A percentile compares a stretch with the other conserved stretches of the same genome.
phyloP scores from a whole-genome alignment of 2,797 vertebrate species.

The Chaetodon trifasciatus region DNA sequence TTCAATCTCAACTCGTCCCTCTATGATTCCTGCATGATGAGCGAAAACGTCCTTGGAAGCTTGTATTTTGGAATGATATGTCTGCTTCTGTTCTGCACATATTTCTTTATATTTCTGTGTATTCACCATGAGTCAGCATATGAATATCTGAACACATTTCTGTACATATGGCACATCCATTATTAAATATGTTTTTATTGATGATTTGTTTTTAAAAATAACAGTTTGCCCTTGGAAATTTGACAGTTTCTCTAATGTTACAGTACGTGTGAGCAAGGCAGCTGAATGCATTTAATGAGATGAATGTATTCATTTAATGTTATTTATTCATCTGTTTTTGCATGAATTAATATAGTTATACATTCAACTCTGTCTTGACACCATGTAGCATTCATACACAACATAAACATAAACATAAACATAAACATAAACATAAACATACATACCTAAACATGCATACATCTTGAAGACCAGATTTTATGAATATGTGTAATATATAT shows the following conservation, averaged over 20 bases:
- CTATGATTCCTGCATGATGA: no score
- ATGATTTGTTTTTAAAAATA: background rate
- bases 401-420: no score
- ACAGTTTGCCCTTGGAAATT: slow-evolving; percentile 24
- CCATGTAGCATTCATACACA: background rate
- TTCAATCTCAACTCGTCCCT: background rate
- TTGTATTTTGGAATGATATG: background rate
- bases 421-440: no score
- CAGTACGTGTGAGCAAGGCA: slow-evolving; percentile 12
- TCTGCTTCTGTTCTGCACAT: background rate
- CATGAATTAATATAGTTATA: slow-evolving; percentile 33
- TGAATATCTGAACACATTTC: slow-evolving; percentile 23
- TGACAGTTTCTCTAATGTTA: slow-evolving; percentile 21
- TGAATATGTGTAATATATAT: background rate
- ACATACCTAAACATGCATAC: background rate
- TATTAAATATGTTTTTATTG: slow-evolving; percentile 20
- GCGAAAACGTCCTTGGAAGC: background rate
- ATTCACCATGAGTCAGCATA: background rate
- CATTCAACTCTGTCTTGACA: slow-evolving; percentile 6
- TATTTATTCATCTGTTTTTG: slow-evolving; percentile 54
- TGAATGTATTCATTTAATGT: slow-evolving; percentile 48
- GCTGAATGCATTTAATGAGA: slow-evolving; percentile 39
- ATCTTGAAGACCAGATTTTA: slow-evolving; percentile 3
- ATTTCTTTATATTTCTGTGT: slow-evolving; percentile 1
- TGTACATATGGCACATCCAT: slow-evolving; percentile 26